Percentiles rank a stretch among this genome's conserved stretches.
These are phyloP conservation scores for Sebastes schlegelii DNA, from an alignment of 2,113 vertebrate species.

Conservation along the genomic window DNA sequence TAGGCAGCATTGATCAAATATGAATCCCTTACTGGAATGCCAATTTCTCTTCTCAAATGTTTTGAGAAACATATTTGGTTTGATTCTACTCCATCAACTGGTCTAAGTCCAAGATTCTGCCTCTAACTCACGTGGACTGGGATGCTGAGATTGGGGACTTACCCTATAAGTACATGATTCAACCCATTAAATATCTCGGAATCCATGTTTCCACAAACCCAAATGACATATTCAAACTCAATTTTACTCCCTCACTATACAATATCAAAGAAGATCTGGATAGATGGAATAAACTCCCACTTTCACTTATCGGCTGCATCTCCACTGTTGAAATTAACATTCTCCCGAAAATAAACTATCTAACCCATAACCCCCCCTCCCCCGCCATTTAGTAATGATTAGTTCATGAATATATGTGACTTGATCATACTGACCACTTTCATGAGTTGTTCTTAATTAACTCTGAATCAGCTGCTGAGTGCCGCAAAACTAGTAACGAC, in stretches of 20 bases:
- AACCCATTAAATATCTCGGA: background rate
- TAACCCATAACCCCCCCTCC: background rate
- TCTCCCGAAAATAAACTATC: background rate
- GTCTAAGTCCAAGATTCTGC: background rate
- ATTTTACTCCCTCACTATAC: background rate
- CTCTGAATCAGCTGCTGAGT: no score
- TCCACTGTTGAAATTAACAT: background rate
- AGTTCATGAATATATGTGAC: no score
- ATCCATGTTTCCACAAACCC: background rate
- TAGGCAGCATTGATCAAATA: no score
- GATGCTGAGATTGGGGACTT: background rate
- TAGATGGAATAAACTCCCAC: background rate
- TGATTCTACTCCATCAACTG: no score
- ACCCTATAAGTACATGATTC: background rate
- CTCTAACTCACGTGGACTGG: background rate
- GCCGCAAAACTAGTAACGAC: no score
- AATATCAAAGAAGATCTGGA: background rate
- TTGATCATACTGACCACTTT: no score
- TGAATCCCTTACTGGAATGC: no score
- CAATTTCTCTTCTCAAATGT: no score
- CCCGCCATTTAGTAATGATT: no score
- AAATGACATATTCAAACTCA: background rate
- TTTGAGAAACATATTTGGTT: no score
- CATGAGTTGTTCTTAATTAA: no score
- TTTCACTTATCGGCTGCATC: background rate